Percentiles rank a stretch among this genome's conserved stretches.
These are phyloP conservation scores for Uromys caudimaculatus DNA, from an alignment of 2,797 vertebrate species.

Conservation along the genomic window DNA sequence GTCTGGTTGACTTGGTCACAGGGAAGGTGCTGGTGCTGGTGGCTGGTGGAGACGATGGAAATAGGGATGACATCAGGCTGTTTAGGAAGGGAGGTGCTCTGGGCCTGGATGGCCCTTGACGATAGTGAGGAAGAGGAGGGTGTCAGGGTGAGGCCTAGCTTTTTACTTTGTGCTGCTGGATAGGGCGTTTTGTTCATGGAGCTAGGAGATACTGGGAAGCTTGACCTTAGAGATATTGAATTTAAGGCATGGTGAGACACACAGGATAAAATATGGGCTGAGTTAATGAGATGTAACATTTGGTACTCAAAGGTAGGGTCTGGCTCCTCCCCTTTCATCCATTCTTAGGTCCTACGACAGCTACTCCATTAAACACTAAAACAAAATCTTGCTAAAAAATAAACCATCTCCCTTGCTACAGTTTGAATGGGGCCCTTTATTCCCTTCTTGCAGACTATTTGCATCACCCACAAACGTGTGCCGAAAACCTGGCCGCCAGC, in stretches of 20 bases:
- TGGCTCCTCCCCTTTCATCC: neutral
- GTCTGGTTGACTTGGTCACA: too few species aligned
- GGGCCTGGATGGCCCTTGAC: neutral
- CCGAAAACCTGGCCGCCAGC: neutral
- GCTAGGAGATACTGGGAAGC: neutral
- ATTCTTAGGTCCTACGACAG: neutral
- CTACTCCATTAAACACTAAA: neutral
- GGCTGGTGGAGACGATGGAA: neutral
- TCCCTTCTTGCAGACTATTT: neutral
- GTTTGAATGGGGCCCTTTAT: neutral
- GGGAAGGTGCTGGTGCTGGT: neutral
- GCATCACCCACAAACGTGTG: neutral
- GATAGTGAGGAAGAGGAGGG: neutral
- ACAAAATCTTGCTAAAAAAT: neutral
- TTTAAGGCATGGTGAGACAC: neutral
- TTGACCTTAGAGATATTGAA: neutral
- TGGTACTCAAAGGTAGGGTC: neutral
- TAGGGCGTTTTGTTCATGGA: neutral
- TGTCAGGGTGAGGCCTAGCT: accelerated
- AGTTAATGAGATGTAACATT: neutral
- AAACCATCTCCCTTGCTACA: neutral
- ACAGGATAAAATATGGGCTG: neutral
- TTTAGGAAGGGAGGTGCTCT: neutral
- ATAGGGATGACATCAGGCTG: neutral
- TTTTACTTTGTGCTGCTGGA: neutral